phyloP scores from a whole-genome alignment of 2,888 invertebrate species.

The Tipula helvola region DNA sequence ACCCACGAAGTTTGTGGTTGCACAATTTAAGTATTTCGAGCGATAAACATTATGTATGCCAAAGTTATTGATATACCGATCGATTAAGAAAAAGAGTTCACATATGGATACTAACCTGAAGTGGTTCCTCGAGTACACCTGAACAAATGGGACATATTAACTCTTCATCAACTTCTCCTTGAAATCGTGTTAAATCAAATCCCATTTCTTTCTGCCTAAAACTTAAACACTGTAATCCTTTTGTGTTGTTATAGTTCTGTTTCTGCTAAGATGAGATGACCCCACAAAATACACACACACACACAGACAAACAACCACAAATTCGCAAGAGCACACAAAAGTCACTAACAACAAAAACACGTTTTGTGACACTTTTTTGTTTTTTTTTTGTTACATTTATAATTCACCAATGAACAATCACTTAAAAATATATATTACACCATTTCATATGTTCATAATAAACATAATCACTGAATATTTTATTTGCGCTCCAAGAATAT shows the following conservation, averaged over 20 bases:
- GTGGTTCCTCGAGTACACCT: slow-evolving; percentile 85
- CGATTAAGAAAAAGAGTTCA: not conserved
- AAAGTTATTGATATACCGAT: not conserved
- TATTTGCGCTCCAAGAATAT: not conserved
- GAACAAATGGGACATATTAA: slow-evolving; percentile 93
- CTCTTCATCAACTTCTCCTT: slow-evolving; percentile 94
- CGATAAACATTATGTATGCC: not conserved
- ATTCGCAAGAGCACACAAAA: not conserved
- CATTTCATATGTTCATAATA: not conserved
- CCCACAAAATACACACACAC: not conserved
- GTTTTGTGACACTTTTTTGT: not conserved
- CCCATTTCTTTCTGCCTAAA: slow-evolving; percentile 53
- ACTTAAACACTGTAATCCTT: not conserved
- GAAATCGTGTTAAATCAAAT: slow-evolving; percentile 86
- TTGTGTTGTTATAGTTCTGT: not conserved
- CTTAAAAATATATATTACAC: not conserved
- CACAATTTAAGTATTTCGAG: not conserved
- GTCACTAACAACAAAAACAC: not conserved
- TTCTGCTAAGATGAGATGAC: not conserved
- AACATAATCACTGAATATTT: not conserved
- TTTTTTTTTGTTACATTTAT: not conserved
- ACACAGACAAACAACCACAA: not conserved
- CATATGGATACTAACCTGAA: slow-evolving; percentile 54
- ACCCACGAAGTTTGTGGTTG: not conserved
- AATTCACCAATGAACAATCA: not conserved